Conservation (phyloP, 2,888 invertebrate genomes). For the Chrysomela aeneicollis region DNA sequence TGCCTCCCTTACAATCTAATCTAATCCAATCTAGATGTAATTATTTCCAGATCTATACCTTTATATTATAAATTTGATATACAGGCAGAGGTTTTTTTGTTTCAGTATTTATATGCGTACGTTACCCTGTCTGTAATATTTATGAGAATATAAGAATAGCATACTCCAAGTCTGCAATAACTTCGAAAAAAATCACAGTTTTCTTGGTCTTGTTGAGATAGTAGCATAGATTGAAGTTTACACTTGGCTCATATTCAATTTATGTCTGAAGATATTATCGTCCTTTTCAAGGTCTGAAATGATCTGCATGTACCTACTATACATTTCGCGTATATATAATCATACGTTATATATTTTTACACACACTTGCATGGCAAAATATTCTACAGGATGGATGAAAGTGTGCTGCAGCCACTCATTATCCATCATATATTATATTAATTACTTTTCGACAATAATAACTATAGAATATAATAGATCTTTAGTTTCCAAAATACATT, state of each 20-base stretch:
- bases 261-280: constrained; percentile 36
- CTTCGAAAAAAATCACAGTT: constrained; percentile 22
- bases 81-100: background rate
- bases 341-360: constrained; percentile 16
- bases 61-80: background rate
- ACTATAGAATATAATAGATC: too few species aligned
- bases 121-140: constrained; percentile 4
- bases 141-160: constrained; percentile 24
- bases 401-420: too few species aligned
- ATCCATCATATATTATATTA: too few species aligned
- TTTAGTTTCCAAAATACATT: too few species aligned
- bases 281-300: constrained; percentile 29
- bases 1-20: too few species aligned
- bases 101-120: background rate
- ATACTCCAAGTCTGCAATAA: constrained; percentile 18
- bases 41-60: too few species aligned
- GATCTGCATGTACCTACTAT: constrained; percentile 17
- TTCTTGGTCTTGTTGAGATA: constrained; percentile 32
- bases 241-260: constrained; percentile 36
- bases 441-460: too few species aligned
- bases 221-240: constrained; percentile 31
- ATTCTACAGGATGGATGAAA: too few species aligned
- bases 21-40: too few species aligned
- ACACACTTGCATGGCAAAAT: background rate
- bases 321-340: constrained; percentile 29